phyloP scores from a whole-genome alignment of 1,140 invertebrate genomes.

The Sitophilus oryzae region DNA sequence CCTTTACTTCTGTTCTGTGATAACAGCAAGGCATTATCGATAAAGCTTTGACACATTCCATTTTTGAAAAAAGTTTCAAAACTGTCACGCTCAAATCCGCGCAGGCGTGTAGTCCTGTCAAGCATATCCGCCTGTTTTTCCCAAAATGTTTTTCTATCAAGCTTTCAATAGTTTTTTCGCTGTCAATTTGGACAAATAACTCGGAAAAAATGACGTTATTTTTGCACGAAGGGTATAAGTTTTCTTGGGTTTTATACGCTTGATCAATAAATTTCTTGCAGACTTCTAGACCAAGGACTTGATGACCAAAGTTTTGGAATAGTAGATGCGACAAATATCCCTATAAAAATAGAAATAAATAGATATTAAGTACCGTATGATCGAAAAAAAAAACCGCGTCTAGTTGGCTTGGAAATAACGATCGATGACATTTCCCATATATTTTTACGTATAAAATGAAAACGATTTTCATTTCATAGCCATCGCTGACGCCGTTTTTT shows the following conservation, averaged over 20 bases:
- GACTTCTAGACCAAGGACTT: slow-evolving; percentile 69
- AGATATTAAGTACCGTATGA: too few species aligned
- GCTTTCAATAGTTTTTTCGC: slow-evolving; percentile 45
- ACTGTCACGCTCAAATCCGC: slow-evolving; percentile 72
- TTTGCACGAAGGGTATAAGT: slow-evolving; percentile 49
- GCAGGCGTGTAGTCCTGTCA: slow-evolving; percentile 76
- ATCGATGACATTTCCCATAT: too few species aligned
- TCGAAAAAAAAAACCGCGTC: too few species aligned
- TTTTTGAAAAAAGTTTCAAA: slow-evolving; percentile 62
- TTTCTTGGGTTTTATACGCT: slow-evolving; percentile 57
- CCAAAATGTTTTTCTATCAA: slow-evolving; percentile 42
- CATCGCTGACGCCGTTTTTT: too few species aligned
- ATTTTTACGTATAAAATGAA: too few species aligned
- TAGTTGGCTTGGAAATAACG: too few species aligned
- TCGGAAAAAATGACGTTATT: slow-evolving; percentile 53
- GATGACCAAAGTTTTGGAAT: slow-evolving; percentile 55
- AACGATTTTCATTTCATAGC: too few species aligned
- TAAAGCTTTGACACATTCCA: slow-evolving; percentile 53
- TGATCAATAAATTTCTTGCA: slow-evolving; percentile 54
- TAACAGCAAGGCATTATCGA: slow-evolving; percentile 82
- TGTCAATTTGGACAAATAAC: slow-evolving; percentile 51
- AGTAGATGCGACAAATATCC: slow-evolving; percentile 74
- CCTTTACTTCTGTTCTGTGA: slow-evolving; percentile 47
- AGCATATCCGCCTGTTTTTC: slow-evolving; percentile 42
- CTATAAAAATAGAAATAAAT: slow-evolving; percentile 38